Evolutionary conservation across 2,113 vertebrate genomes (phyloP).

Genomic region (Heliornis fulica): DNA sequence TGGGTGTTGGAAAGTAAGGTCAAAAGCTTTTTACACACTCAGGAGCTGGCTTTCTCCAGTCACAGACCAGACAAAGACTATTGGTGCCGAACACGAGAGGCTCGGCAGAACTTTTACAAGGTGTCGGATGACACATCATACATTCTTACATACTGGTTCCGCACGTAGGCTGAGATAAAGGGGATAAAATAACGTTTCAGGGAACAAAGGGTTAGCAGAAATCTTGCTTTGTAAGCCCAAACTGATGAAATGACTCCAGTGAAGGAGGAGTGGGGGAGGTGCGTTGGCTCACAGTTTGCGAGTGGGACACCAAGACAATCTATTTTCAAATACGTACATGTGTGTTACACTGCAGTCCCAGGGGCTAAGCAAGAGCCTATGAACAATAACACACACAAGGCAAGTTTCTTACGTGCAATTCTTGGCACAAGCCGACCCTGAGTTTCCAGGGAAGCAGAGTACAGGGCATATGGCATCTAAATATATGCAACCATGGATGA

Average conservation of each 20-base stretch:
- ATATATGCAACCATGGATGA: not conserved
- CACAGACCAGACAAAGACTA: not conserved
- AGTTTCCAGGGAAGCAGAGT: constrained; percentile 31
- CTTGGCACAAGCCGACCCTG: not conserved
- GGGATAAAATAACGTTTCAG: not conserved
- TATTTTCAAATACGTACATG: not conserved
- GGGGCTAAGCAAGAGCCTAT: not conserved
- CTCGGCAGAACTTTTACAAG: not conserved
- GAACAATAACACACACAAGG: not conserved
- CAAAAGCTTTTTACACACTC: not conserved
- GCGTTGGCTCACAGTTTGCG: not conserved
- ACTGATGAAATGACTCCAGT: not conserved
- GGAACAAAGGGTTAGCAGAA: not conserved
- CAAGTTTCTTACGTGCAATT: not conserved
- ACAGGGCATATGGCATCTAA: constrained; percentile 46
- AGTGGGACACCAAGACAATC: constrained; percentile 1
- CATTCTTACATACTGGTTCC: not conserved
- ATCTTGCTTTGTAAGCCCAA: not conserved
- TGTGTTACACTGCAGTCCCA: not conserved
- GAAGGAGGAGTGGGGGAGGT: not conserved
- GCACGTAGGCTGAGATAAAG: not conserved
- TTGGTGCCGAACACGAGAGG: not conserved
- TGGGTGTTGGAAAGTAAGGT: not conserved
- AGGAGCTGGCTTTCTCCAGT: not conserved
- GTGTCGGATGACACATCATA: not conserved